Percentiles rank a stretch among this genome's conserved stretches.
phyloP scores from a whole-genome alignment of 2,888 invertebrate genomes.

The Orchestes rusci region DNA sequence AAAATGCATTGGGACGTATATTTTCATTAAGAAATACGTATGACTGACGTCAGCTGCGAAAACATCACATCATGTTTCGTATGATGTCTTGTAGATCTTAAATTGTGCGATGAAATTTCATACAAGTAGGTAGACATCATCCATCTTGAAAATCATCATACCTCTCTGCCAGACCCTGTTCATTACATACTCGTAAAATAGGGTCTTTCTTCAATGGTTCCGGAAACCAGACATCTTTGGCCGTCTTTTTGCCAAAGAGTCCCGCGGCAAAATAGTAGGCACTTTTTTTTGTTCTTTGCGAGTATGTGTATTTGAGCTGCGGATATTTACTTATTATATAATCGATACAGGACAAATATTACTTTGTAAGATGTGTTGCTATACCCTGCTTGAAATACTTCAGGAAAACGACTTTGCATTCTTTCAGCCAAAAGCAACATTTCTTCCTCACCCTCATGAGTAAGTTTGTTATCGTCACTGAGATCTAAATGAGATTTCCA shows the following conservation, averaged over 20 bases:
- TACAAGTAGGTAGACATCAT: too few species aligned
- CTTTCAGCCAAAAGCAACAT: slow-evolving; percentile 65
- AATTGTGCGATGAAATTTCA: too few species aligned
- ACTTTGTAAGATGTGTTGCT: slow-evolving; percentile 50
- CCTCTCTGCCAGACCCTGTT: too few species aligned
- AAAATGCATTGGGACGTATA: too few species aligned
- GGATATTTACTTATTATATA: too few species aligned
- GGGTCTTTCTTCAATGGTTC: slow-evolving; percentile 50
- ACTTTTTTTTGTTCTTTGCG: slow-evolving; percentile 68
- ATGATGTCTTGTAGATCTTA: too few species aligned
- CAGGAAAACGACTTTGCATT: slow-evolving; percentile 64
- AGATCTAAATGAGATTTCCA: slow-evolving; percentile 54
- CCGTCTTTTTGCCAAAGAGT: slow-evolving; percentile 60
- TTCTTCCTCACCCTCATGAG: slow-evolving; percentile 71
- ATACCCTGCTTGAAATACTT: slow-evolving; percentile 55
- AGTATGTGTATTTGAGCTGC: slow-evolving; percentile 71
- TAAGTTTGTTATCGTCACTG: slow-evolving; percentile 54
- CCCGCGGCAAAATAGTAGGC: slow-evolving; percentile 68
- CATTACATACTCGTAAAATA: slow-evolving; percentile 37
- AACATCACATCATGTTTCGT: too few species aligned
- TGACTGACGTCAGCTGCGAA: too few species aligned
- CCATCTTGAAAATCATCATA: too few species aligned
- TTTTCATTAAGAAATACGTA: too few species aligned
- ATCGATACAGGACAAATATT: neutral
- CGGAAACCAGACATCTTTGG: slow-evolving; percentile 56